These are phyloP conservation scores for Lithobates pipiens DNA, from an alignment of 2,797 vertebrate species.

Conservation along the genomic window DNA sequence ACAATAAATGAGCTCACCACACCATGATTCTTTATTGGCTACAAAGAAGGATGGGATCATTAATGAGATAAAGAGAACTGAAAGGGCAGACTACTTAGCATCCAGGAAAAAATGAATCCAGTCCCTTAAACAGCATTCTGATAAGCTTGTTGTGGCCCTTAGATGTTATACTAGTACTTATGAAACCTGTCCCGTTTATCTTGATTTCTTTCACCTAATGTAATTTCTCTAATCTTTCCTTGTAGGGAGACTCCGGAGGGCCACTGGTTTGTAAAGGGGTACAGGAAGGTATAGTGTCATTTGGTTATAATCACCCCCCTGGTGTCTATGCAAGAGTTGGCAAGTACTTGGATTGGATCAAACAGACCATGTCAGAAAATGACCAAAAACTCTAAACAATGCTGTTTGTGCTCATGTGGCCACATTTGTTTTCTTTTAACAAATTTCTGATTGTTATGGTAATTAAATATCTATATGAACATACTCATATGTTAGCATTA, in stretches of 20 bases:
- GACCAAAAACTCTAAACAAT: background rate
- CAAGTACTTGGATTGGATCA: slow-evolving; percentile 51
- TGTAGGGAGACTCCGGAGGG: slow-evolving; percentile 53
- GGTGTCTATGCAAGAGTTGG: slow-evolving; percentile 55
- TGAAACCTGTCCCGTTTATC: background rate
- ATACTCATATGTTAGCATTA: background rate
- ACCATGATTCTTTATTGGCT: background rate
- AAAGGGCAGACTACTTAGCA: background rate
- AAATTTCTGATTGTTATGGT: background rate
- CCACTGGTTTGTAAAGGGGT: slow-evolving; percentile 34
- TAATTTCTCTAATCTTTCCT: background rate
- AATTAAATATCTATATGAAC: background rate
- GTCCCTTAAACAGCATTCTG: background rate
- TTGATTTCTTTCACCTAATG: background rate
- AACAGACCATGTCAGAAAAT: slow-evolving; percentile 34
- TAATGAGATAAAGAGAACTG: no score
- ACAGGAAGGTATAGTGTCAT: slow-evolving; percentile 53
- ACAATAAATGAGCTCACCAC: no score
- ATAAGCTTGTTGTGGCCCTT: background rate
- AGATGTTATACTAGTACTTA: background rate
- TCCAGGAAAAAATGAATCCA: background rate
- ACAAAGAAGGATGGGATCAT: no score
- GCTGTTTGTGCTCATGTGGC: background rate
- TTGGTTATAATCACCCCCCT: slow-evolving; percentile 47
- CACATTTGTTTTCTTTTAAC: background rate